Conservation (phyloP, 2,888 invertebrate genomes). For the Anoncus sp. region DNA sequence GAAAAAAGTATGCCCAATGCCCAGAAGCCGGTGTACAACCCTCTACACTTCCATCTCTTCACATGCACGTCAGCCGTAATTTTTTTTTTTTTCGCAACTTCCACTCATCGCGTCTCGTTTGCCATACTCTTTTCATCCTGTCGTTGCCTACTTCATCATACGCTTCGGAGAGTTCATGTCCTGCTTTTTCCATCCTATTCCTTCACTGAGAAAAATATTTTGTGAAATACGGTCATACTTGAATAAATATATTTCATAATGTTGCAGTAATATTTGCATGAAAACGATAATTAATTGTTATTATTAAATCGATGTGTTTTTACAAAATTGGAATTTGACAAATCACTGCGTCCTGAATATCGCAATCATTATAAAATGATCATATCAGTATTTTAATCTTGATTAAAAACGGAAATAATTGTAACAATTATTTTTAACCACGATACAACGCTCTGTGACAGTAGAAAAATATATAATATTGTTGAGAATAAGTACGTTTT, state of each 20-base stretch:
- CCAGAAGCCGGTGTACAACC: constrained; percentile 30
- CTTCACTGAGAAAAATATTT: background rate
- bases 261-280: background rate
- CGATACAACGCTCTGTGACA: no score
- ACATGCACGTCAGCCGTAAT: constrained; percentile 27
- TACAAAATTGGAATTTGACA: background rate
- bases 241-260: background rate
- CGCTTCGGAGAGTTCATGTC: constrained; percentile 20
- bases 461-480: no score
- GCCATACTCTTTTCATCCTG: constrained; percentile 55
- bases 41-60: background rate
- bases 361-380: no score
- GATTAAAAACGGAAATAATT: no score
- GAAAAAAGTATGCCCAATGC: constrained; percentile 16
- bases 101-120: constrained; percentile 48
- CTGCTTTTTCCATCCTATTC: constrained; percentile 7
- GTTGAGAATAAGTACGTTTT: no score
- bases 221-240: constrained; percentile 7
- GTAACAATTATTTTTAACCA: no score
- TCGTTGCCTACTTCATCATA: constrained; percentile 26
- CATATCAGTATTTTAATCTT: no score
- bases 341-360: background rate
- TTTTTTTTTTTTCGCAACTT: constrained; percentile 22
- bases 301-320: background rate
- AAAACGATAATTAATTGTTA: background rate